Evolutionary conservation across 1,140 invertebrate genomes (phyloP).

Genomic region (Stegodyphus dumicola): DNA sequence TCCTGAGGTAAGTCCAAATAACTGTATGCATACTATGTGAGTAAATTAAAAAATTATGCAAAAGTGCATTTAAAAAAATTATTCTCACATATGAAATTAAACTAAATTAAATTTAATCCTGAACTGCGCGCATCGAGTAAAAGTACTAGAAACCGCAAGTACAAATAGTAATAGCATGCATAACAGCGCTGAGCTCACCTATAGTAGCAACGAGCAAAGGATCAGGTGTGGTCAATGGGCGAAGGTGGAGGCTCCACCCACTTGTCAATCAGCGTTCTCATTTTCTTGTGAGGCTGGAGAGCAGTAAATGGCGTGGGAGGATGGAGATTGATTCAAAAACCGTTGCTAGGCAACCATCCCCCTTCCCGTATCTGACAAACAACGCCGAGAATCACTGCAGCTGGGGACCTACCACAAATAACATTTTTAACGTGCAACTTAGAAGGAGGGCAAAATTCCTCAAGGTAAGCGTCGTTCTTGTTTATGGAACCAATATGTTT

Average conservation of each 20-base stretch:
- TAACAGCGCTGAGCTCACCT: slow-evolving; percentile 30
- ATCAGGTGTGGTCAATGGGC: slow-evolving; percentile 49
- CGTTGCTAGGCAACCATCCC: slow-evolving; percentile 41
- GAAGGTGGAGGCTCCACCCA: slow-evolving; percentile 31
- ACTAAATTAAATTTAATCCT: background rate
- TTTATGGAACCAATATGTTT: too few relatives aligned
- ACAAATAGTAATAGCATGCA: background rate
- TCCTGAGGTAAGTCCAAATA: too few relatives aligned
- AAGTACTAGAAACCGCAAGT: background rate
- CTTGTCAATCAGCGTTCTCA: slow-evolving; percentile 51
- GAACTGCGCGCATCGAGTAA: background rate
- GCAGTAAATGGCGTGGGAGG: slow-evolving; percentile 56
- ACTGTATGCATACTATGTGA: too few relatives aligned
- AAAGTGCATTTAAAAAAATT: too few relatives aligned
- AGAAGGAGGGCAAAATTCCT: too few relatives aligned
- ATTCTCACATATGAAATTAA: background rate
- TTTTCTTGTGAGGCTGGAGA: slow-evolving; percentile 46
- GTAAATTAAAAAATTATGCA: too few relatives aligned
- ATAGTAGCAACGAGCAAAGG: background rate
- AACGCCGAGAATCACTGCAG: slow-evolving; percentile 37
- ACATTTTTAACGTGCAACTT: background rate
- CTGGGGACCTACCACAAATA: slow-evolving; percentile 8
- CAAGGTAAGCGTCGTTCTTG: too few relatives aligned
- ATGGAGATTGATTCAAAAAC: slow-evolving; percentile 56
- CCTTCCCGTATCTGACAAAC: slow-evolving; percentile 47